These are phyloP conservation scores for Spinibarbus caldwelli DNA, from an alignment of 2,797 vertebrate genomes.

Conservation along the genomic window DNA sequence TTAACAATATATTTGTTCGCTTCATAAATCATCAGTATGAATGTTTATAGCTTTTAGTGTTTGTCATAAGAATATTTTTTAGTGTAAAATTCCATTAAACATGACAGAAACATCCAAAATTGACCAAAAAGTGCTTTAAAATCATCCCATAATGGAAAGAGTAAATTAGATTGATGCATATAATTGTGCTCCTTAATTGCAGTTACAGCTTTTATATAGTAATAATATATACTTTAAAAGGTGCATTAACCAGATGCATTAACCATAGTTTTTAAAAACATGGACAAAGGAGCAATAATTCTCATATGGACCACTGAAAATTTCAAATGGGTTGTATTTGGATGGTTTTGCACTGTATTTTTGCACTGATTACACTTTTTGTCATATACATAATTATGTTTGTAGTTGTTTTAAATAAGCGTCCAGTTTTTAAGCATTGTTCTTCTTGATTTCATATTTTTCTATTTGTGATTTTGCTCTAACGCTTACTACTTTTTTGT, in stretches of 20 bases:
- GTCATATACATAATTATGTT: no score
- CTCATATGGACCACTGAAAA: not conserved
- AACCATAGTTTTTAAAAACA: no score
- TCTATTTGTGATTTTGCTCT: not conserved
- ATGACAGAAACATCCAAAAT: not conserved
- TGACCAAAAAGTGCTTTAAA: not conserved
- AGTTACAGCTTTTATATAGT: no score
- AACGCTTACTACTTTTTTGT: not conserved
- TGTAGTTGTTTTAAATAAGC: no score
- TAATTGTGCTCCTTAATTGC: no score
- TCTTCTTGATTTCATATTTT: not conserved
- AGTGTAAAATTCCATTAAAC: not conserved
- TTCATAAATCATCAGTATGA: not conserved
- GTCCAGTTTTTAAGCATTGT: not conserved
- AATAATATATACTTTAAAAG: no score
- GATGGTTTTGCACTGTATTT: not conserved
- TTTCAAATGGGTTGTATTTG: no score
- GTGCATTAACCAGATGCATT: no score
- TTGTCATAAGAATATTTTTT: not conserved
- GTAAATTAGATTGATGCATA: no score
- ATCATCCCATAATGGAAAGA: no score
- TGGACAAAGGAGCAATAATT: not conserved
- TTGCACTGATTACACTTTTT: not conserved
- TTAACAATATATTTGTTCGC: not conserved
- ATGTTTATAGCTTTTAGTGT: not conserved